A percentile compares a stretch with the other conserved stretches of the same genome.
These are phyloP conservation scores for Galemys pyrenaicus DNA, from an alignment of 2,113 vertebrate species.

Conservation along the genomic window DNA sequence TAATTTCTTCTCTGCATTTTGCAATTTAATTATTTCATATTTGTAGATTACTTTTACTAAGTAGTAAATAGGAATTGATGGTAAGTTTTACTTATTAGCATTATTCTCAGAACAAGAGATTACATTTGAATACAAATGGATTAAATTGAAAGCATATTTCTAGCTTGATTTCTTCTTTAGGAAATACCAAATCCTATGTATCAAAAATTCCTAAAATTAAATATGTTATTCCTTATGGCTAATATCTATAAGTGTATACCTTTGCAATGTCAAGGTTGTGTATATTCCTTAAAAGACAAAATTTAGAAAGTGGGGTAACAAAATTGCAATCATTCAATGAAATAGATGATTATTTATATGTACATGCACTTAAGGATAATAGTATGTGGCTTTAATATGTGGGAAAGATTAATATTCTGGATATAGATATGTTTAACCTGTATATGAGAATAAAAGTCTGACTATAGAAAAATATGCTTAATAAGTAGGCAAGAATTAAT, in stretches of 20 bases:
- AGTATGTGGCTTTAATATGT: background rate
- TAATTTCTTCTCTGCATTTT: background rate
- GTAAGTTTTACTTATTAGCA: background rate
- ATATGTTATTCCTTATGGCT: background rate
- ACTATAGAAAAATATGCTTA: background rate
- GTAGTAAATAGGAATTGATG: background rate
- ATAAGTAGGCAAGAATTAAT: background rate
- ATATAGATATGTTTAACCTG: background rate
- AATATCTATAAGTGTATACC: background rate
- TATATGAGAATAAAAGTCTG: background rate
- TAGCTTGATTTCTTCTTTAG: background rate
- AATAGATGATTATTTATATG: background rate
- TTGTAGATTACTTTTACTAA: background rate
- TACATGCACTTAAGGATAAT: background rate
- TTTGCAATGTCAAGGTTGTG: background rate
- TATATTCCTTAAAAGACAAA: background rate
- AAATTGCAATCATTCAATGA: background rate
- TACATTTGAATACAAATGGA: background rate
- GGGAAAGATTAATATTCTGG: background rate
- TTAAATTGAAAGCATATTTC: background rate
- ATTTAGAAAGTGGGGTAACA: background rate
- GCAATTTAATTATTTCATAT: background rate
- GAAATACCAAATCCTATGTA: background rate
- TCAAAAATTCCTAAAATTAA: background rate
- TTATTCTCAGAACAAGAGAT: background rate